Base-by-base conservation (phyloP, 2,888 invertebrate species). In the Athrips mouffetella region DNA sequence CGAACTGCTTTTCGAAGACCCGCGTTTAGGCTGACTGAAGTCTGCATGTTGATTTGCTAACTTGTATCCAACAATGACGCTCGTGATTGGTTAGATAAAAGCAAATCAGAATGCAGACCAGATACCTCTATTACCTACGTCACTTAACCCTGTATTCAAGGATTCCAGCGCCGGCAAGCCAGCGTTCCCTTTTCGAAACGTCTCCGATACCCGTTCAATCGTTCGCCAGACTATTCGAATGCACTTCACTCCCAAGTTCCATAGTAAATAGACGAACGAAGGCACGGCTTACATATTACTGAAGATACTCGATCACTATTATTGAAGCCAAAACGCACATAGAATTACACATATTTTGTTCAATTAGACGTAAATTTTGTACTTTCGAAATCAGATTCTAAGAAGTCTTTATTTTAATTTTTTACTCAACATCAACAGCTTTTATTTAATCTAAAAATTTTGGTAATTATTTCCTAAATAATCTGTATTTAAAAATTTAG, bases 301-400 rank as follows among this genome's bases (percentile, higher is more conserved):
- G 78, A 81, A 73, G 73, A 72, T 75, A 59, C 70, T 16, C 62
- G 63, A 59, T 64, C 66, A 65, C 63, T 70, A 71, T 68, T 67
- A 78, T 67, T 73, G 78, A 86, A 88, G 87, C 87, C 83, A 84
- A 85, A 45, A 86, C 80, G 81, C 77, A 82, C 79, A 79, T 84
- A 85, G 73, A 85, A 76, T 44, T 82, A 84, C 68, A 68, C 69
- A 80, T 44, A 80, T 77, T n/a, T n/a, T 78, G 80, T 77, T 83
- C 79, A 71, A 72, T 76, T 72, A 81, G 77, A 85, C 82, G 78
- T 83, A 75, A 74, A 76, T 80, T 87, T 88, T 88, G 87, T 88
- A 88, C 87, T 88, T 82, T 88, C 82, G 77, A 83, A 83, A 83
- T 85, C 85, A 85, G 86, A 86, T 86, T 85, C 83, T 85, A 83